A percentile compares a stretch with the other conserved stretches of the same genome.
Conservation (phyloP, 2,888 invertebrate species). For the Oscheius sp. region DNA sequence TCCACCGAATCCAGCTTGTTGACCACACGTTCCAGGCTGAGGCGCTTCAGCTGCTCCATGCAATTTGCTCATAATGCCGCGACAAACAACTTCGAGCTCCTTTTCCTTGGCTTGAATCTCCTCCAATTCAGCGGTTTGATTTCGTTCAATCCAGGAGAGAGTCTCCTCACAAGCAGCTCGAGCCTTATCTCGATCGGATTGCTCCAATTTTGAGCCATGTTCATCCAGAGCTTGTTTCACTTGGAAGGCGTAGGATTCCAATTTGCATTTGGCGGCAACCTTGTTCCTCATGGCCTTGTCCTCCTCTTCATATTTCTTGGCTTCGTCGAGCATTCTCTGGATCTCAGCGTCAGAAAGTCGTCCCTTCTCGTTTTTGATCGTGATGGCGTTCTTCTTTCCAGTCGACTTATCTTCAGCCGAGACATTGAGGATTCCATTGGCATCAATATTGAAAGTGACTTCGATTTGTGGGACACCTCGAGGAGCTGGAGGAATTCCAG, state of each 20-base stretch:
- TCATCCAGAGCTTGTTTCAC: constrained; percentile 61
- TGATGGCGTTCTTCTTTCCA: constrained; percentile 63
- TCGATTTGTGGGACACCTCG: constrained; percentile 74
- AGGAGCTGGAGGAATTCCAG: constrained; percentile 70
- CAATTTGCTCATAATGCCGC: constrained; percentile 58
- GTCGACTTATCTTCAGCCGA: constrained; percentile 67
- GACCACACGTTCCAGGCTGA: constrained; percentile 55
- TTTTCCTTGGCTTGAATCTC: constrained; percentile 58
- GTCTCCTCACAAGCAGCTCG: constrained; percentile 88
- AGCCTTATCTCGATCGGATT: constrained; percentile 83
- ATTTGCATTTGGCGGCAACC: constrained; percentile 81
- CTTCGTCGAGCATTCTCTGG: constrained; percentile 85
- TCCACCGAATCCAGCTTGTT: constrained; percentile 30
- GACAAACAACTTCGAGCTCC: constrained; percentile 55
- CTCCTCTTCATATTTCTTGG: constrained; percentile 84
- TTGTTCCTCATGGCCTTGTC: constrained; percentile 75
- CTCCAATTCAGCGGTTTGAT: constrained; percentile 81
- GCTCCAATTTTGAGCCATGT: constrained; percentile 84
- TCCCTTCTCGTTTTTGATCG: constrained; percentile 76
- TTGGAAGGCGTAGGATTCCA: constrained; percentile 81
- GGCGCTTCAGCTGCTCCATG: constrained; percentile 39
- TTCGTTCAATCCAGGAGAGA: constrained; percentile 79
- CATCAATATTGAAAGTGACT: constrained; percentile 71
- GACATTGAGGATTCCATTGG: constrained; percentile 70
- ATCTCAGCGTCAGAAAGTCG: constrained; percentile 91